phyloP scores from a whole-genome alignment of 1,140 invertebrate species.

The Asobara japonica region DNA sequence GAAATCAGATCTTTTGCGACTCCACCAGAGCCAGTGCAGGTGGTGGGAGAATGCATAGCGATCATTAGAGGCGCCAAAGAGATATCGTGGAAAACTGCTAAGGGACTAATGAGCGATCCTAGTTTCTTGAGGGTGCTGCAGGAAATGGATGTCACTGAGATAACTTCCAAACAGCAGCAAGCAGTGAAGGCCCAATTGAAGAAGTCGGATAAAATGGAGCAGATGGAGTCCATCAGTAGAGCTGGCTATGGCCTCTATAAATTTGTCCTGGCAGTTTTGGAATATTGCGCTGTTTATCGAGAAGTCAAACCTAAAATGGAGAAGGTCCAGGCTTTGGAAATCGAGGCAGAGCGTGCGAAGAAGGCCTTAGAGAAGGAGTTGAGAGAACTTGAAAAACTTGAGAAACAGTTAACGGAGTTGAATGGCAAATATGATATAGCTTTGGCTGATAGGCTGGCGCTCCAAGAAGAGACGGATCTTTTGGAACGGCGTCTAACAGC shows the following conservation, averaged over 20 bases:
- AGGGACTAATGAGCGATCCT: conserved; percentile 90
- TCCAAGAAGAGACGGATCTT: conserved; percentile 86
- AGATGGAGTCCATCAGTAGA: conserved; percentile 80
- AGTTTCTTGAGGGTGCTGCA: conserved; percentile 82
- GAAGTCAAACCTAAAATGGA: conserved; percentile 91
- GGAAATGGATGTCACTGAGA: conserved; percentile 86
- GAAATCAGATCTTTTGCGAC: conserved; percentile 92
- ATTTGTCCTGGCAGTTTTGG: conserved; percentile 86
- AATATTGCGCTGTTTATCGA: conserved; percentile 84
- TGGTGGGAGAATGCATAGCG: conserved; percentile 87
- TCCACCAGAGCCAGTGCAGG: conserved; percentile 87
- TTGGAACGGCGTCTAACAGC: conserved; percentile 82
- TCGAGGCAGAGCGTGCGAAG: conserved; percentile 70
- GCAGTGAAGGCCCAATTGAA: conserved; percentile 78
- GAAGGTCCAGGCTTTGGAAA: conserved; percentile 79
- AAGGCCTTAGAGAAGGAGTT: conserved; percentile 80
- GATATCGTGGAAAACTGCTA: conserved; percentile 88
- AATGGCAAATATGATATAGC: conserved; percentile 81
- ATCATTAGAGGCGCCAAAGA: conserved; percentile 85
- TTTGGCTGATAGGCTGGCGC: conserved; percentile 75
- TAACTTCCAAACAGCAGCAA: conserved; percentile 79
- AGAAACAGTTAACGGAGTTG: conserved; percentile 74
- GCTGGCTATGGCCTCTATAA: conserved; percentile 85
- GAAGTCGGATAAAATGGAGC: conserved; percentile 75
- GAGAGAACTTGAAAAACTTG: conserved; percentile 77